phyloP scores from a whole-genome alignment of 92 coral and sea anemone genomes.

The Porites evermanni region DNA sequence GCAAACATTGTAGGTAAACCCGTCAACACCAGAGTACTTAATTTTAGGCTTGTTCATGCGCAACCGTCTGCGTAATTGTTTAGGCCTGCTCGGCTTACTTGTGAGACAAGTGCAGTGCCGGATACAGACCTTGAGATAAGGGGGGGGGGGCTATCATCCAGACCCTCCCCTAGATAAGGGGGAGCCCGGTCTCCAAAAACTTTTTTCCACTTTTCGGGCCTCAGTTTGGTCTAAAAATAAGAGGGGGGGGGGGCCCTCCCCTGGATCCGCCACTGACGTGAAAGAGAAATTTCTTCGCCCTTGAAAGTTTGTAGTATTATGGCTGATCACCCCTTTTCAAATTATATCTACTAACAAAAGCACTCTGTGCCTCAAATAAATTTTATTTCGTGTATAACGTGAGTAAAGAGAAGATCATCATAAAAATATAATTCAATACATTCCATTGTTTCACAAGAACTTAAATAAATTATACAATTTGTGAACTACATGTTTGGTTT shows the following conservation, averaged over 20 bases:
- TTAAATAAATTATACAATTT: constrained; percentile 31
- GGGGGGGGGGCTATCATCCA: no score
- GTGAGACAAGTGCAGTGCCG: no score
- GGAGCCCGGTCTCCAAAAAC: no score
- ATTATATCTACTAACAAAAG: not conserved
- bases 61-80: no score
- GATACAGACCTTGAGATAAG: no score
- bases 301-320: not conserved
- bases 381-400: constrained; percentile 17
- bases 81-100: not conserved
- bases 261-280: no score
- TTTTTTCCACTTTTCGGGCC: no score
- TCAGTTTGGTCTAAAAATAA: no score
- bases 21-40: no score
- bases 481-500: not conserved
- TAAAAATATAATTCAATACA: constrained; percentile 23
- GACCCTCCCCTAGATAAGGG: no score
- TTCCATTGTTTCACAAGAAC: constrained; percentile 3
- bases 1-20: no score
- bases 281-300: not conserved
- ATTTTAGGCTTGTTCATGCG: not conserved
- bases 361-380: not conserved
- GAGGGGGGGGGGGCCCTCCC: no score
- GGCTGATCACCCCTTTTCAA: not conserved
- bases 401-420: constrained; percentile 1